Evolutionary conservation across 2,113 vertebrate genomes (phyloP).

Genomic region (Peromyscus californicus): DNA sequence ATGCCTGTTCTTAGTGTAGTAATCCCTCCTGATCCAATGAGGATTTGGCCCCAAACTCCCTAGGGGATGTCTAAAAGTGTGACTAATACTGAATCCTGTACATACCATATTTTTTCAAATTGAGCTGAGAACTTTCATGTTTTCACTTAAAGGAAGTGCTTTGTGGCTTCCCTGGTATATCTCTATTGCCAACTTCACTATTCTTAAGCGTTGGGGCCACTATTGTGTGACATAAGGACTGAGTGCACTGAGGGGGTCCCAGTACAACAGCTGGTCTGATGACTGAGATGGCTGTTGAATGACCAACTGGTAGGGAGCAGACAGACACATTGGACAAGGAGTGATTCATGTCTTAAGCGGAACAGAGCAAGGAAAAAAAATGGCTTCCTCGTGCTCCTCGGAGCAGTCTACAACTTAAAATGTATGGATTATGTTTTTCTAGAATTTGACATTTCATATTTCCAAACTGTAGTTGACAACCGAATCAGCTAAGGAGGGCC

Average conservation of each 20-base stretch:
- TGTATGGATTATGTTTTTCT: neutral
- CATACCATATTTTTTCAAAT: neutral
- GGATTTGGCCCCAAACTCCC: neutral
- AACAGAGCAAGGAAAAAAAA: neutral
- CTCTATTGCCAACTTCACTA: neutral
- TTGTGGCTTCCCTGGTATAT: neutral
- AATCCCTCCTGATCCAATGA: neutral
- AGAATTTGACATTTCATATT: neutral
- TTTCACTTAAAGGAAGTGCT: neutral
- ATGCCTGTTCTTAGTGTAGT: neutral
- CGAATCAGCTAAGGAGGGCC: neutral
- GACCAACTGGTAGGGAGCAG: neutral
- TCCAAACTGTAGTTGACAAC: neutral
- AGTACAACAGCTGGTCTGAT: neutral
- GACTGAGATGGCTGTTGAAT: neutral
- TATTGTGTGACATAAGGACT: neutral
- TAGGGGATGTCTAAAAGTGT: neutral
- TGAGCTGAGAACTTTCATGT: neutral
- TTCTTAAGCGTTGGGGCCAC: neutral
- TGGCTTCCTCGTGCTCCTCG: neutral
- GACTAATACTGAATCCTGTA: neutral
- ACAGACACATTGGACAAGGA: neutral
- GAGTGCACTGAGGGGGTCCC: neutral
- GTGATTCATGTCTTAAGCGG: neutral
- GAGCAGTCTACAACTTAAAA: neutral